phyloP scores from a whole-genome alignment of 2,113 vertebrate genomes.

The Echinops telfairi region DNA sequence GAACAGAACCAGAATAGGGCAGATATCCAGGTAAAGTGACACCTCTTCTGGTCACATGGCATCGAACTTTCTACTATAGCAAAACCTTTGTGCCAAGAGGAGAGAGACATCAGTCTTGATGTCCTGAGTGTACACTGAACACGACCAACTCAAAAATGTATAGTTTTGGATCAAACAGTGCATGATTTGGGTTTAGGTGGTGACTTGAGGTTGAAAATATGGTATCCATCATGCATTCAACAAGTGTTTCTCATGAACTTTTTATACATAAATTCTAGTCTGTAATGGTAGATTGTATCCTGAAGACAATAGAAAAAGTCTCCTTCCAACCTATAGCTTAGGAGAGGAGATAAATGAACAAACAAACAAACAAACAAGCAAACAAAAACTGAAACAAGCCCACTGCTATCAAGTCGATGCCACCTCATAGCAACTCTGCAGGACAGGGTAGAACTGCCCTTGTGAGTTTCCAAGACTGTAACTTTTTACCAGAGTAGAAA shows the following conservation, averaged over 20 bases:
- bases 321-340: neutral
- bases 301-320: neutral
- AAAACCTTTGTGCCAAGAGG: neutral
- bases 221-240: neutral
- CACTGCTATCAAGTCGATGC: too few relatives aligned
- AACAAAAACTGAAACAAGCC: too few relatives aligned
- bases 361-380: too few relatives aligned
- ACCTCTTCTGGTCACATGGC: neutral
- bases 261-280: neutral
- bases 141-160: neutral
- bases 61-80: neutral
- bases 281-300: neutral
- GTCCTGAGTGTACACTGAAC: neutral
- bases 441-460: too few relatives aligned
- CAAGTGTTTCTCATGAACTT: neutral
- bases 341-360: neutral
- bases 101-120: neutral
- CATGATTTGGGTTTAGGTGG: too few relatives aligned
- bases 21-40: accelerated
- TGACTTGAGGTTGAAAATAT: neutral
- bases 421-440: too few relatives aligned
- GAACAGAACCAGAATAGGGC: neutral
- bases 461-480: too few relatives aligned
- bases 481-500: too few relatives aligned
- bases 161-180: accelerated